phyloP scores from a whole-genome alignment of 2,113 vertebrate genomes.

The Charadrius vociferus region DNA sequence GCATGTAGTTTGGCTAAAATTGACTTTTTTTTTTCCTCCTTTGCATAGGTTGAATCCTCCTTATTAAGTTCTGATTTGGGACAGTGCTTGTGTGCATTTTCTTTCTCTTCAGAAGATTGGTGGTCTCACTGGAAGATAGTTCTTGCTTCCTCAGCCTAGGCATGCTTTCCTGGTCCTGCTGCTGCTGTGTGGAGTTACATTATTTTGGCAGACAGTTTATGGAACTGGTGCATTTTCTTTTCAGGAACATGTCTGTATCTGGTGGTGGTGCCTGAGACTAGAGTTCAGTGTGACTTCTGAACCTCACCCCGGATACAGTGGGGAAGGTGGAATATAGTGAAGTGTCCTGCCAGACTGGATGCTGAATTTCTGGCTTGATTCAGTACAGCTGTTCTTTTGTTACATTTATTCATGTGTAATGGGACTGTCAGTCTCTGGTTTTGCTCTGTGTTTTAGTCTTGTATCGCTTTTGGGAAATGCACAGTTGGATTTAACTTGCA shows the following conservation, averaged over 20 bases:
- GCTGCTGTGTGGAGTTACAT: background rate
- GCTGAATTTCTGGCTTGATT: background rate
- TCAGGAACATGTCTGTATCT: background rate
- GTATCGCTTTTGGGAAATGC: rapidly evolving
- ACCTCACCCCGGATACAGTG: rapidly evolving
- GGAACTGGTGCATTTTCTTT: background rate
- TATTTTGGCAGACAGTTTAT: background rate
- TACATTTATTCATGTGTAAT: rapidly evolving
- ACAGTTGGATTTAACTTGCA: background rate
- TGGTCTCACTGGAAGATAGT: background rate
- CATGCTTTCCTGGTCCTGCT: background rate
- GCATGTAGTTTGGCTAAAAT: background rate
- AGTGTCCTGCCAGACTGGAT: background rate
- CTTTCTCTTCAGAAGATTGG: background rate
- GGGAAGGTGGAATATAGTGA: background rate
- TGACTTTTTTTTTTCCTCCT: no score
- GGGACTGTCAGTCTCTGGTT: background rate
- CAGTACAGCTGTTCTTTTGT: background rate
- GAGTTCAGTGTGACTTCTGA: background rate
- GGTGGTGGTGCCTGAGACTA: background rate
- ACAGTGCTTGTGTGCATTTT: background rate
- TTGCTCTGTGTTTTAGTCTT: background rate
- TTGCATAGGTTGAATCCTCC: background rate
- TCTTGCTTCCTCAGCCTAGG: background rate
- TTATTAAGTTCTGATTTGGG: background rate